Evolutionary conservation across 2,797 vertebrate species (phyloP).

Genomic region (Paramormyrops hopkinsi): DNA sequence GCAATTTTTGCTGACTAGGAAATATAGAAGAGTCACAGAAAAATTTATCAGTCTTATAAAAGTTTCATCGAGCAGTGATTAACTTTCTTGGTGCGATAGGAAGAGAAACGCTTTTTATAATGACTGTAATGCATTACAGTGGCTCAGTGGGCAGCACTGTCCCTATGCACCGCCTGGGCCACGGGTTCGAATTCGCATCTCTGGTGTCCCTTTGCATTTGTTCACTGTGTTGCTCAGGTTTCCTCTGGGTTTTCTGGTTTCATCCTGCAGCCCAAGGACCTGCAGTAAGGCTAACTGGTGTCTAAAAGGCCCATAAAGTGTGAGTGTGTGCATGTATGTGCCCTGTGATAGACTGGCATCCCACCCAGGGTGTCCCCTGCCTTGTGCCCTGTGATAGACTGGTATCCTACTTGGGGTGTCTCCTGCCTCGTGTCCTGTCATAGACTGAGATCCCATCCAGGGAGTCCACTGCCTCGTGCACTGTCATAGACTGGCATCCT

Average conservation of each 20-base stretch:
- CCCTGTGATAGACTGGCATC: background rate
- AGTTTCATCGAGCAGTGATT: conserved; percentile 1
- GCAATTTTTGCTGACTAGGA: background rate
- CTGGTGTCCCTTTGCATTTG: background rate
- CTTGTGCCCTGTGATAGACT: too few species aligned
- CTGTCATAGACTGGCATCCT: background rate
- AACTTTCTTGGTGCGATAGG: background rate
- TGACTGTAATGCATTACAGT: background rate
- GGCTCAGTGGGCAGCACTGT: background rate
- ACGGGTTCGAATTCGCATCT: background rate
- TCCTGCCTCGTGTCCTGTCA: too few species aligned
- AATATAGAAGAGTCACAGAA: background rate
- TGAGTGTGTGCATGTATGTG: background rate
- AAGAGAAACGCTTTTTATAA: background rate
- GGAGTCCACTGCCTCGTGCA: too few species aligned
- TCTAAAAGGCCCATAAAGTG: background rate
- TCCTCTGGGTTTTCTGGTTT: background rate
- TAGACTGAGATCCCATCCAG: too few species aligned
- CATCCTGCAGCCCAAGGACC: background rate
- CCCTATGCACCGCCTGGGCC: background rate
- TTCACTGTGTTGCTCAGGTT: background rate
- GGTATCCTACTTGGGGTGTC: too few species aligned
- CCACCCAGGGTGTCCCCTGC: too few species aligned
- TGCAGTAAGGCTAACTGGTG: background rate
- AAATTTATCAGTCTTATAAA: conserved; percentile 1